phyloP scores from a whole-genome alignment of 2,888 invertebrate genomes.

The Mimachlamys varia region DNA sequence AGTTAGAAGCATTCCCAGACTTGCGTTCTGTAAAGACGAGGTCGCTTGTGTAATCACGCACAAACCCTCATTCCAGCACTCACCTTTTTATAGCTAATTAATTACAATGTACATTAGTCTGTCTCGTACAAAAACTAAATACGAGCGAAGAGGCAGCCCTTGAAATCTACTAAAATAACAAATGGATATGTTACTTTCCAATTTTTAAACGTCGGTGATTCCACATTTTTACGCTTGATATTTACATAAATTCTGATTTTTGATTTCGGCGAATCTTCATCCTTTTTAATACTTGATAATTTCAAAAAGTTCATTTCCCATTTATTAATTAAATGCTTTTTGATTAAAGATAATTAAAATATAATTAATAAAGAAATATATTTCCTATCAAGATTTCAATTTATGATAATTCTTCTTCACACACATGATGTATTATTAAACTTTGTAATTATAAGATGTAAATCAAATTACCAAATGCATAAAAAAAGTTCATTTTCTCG shows the following conservation, averaged over 20 bases:
- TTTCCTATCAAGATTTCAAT: no score
- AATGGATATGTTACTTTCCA: not conserved
- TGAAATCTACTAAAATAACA: not conserved
- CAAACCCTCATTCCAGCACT: slow-evolving; percentile 3
- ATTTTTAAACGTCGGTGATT: not conserved
- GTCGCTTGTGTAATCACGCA: slow-evolving; percentile 29
- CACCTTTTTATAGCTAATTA: slow-evolving; percentile 19
- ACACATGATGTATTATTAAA: no score
- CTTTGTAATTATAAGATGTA: no score
- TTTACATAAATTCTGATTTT: not conserved
- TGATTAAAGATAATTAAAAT: no score
- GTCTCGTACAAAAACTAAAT: slow-evolving; percentile 17
- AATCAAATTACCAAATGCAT: no score
- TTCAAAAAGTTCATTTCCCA: no score
- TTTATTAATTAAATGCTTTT: no score
- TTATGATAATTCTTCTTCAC: no score
- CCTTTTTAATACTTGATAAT: no score
- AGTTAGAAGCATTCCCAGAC: not conserved
- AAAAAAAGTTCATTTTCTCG: no score
- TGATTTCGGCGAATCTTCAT: not conserved
- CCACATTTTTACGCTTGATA: not conserved
- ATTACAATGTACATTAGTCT: slow-evolving; percentile 16
- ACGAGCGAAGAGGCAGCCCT: not conserved
- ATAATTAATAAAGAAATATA: no score
- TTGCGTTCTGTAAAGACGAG: not conserved